phyloP scores from a whole-genome alignment of 2,888 invertebrate species.

The Fabriciana adippe region DNA sequence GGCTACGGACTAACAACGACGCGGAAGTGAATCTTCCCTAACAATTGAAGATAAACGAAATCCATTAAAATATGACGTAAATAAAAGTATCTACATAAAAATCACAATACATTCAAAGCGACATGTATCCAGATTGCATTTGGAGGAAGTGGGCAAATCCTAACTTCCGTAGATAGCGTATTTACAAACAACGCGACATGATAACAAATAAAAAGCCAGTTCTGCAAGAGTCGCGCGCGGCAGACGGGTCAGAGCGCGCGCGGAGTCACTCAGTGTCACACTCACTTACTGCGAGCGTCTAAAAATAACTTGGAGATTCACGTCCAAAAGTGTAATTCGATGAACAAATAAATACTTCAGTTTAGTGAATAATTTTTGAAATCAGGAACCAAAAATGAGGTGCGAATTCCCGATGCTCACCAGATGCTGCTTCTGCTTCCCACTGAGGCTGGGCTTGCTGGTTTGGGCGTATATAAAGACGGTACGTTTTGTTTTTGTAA shows the following conservation, averaged over 20 bases:
- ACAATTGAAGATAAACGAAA: too few relatives aligned
- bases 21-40: too few relatives aligned
- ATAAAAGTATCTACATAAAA: too few relatives aligned
- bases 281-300: too few relatives aligned
- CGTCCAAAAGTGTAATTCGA: neutral
- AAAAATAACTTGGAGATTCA: too few relatives aligned
- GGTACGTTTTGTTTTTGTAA: conserved; percentile 40
- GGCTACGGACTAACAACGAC: too few relatives aligned
- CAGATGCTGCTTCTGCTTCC: conserved; percentile 8
- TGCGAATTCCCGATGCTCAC: conserved; percentile 37
- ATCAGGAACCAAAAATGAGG: conserved; percentile 33
- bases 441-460: conserved; percentile 42
- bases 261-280: too few relatives aligned
- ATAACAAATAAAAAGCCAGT: conserved; percentile 11
- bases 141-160: neutral
- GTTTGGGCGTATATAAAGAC: conserved; percentile 44
- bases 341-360: neutral
- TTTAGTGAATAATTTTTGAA: neutral
- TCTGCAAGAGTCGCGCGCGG: too few relatives aligned
- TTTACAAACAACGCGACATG: conserved; percentile 7
- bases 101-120: too few relatives aligned
- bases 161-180: conserved; percentile 2
- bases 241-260: too few relatives aligned
- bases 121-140: neutral
- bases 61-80: too few relatives aligned